Evolutionary conservation across 1,140 invertebrate species (phyloP).

Genomic region (Steinernema khuongi): DNA sequence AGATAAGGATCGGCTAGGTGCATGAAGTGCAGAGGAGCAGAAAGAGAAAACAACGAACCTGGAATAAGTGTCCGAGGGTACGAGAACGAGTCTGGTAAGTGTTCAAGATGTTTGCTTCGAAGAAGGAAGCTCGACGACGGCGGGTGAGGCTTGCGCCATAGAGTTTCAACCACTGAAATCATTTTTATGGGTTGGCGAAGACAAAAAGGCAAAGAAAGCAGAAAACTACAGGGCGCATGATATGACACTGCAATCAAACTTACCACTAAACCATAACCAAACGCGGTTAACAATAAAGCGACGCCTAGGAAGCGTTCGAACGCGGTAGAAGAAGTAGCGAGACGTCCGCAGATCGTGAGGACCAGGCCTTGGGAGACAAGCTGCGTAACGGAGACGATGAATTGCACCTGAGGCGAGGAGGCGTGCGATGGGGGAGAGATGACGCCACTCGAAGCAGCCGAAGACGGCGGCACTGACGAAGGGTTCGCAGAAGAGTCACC

Average conservation of each 20-base stretch:
- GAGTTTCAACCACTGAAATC: background rate
- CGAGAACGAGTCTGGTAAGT: background rate
- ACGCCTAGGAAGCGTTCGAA: background rate
- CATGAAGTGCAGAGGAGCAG: constrained; percentile 20
- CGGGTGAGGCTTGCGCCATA: background rate
- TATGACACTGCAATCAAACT: no score
- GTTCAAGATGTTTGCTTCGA: background rate
- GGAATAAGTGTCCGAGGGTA: background rate
- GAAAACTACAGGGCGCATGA: no score
- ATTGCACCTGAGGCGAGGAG: background rate
- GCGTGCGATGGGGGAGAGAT: background rate
- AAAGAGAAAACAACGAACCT: constrained; percentile 23
- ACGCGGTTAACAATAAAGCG: background rate
- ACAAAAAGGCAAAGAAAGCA: no score
- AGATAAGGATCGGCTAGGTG: constrained; percentile 5
- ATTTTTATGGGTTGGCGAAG: no score
- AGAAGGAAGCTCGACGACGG: background rate
- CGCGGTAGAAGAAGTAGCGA: background rate
- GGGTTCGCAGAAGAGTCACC: background rate
- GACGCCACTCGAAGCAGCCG: background rate
- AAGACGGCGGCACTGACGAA: background rate
- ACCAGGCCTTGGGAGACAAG: background rate
- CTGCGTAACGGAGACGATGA: background rate
- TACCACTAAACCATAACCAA: background rate
- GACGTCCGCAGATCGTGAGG: background rate